Evolutionary conservation across 2,797 vertebrate genomes (phyloP).

Genomic region (Poecilia wingei): DNA sequence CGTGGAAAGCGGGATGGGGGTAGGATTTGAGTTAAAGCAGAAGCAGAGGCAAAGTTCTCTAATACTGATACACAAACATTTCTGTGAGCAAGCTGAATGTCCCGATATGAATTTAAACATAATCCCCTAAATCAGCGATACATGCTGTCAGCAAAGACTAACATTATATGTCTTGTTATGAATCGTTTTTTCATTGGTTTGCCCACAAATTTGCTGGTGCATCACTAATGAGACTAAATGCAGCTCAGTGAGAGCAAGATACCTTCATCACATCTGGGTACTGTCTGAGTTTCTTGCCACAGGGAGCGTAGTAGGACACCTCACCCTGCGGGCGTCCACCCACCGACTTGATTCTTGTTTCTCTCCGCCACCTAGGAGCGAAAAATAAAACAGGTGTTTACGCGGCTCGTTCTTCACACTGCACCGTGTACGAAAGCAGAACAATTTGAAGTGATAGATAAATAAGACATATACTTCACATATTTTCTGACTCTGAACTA

Average conservation of each 20-base stretch:
- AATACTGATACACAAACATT: conserved; percentile 54
- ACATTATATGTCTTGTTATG: conserved; percentile 22
- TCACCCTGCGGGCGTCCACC: conserved; percentile 92
- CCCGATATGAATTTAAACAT: conserved; percentile 28
- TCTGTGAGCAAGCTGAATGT: conserved; percentile 59
- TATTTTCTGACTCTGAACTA: conserved; percentile 18
- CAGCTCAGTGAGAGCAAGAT: conserved; percentile 28
- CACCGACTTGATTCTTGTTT: conserved; percentile 91
- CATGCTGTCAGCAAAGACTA: conserved; percentile 14
- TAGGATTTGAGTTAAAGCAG: conserved; percentile 46
- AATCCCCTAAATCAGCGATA: conserved; percentile 26
- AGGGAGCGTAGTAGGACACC: conserved; percentile 93
- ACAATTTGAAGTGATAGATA: background rate
- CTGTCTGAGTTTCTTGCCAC: conserved; percentile 96
- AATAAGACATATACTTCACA: background rate
- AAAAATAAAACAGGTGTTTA: conserved; percentile 17
- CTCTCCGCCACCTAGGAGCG: conserved; percentile 91
- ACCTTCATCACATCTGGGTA: conserved; percentile 97
- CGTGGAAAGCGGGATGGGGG: conserved; percentile 48
- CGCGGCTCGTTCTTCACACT: background rate
- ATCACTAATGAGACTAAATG: conserved; percentile 37
- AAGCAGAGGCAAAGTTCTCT: conserved; percentile 38
- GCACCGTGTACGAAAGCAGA: background rate
- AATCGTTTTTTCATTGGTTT: conserved; percentile 53
- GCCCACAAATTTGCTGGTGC: conserved; percentile 54